Percentiles rank a stretch among this genome's conserved stretches.
These are phyloP conservation scores for Limnodromus scolopaceus DNA, from an alignment of 2,797 vertebrate genomes.

Conservation along the genomic window DNA sequence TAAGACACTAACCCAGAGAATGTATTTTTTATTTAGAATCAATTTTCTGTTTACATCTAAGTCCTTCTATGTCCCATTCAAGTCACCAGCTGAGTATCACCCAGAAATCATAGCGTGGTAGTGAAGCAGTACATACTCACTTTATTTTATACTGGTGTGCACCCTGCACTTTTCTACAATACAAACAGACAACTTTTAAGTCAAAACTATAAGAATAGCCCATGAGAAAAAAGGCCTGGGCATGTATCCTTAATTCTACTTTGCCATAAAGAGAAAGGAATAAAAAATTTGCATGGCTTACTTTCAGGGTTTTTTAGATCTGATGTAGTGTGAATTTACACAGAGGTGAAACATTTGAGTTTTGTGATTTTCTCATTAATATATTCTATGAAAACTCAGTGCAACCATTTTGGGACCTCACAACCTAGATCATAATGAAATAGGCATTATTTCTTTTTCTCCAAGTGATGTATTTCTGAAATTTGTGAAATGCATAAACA, in stretches of 20 bases:
- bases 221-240: background rate
- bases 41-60: background rate
- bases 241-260: background rate
- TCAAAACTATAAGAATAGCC: background rate
- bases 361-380: background rate
- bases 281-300: background rate
- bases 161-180: background rate
- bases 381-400: background rate
- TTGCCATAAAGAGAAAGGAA: background rate
- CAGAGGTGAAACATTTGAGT: background rate
- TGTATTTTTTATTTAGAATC: background rate
- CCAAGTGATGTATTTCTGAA: background rate
- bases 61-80: background rate
- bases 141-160: background rate
- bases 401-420: background rate
- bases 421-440: background rate
- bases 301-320: background rate
- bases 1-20: background rate
- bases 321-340: background rate
- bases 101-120: fast-evolving
- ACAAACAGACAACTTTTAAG: background rate
- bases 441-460: background rate
- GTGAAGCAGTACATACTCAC: background rate
- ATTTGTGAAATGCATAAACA: background rate
- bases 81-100: background rate